phyloP scores from a whole-genome alignment of 1,140 invertebrate genomes.

The Papilio machaon region DNA sequence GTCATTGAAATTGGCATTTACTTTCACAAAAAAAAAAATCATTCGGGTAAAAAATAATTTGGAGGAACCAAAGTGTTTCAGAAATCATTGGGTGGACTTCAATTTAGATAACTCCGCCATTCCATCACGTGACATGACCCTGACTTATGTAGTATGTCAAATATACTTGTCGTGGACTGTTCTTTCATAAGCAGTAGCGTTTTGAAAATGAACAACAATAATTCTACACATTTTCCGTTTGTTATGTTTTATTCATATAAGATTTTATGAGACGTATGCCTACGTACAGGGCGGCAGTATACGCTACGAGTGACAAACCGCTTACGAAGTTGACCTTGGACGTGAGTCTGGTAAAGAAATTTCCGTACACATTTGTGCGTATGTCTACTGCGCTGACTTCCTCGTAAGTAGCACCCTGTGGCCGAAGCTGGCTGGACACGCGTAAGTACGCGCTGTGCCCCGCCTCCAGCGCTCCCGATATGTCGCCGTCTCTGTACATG shows the following conservation, averaged over 20 bases:
- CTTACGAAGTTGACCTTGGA: conserved; percentile 54
- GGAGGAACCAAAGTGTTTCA: too few relatives aligned
- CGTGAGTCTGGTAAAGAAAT: conserved; percentile 49
- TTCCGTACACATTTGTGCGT: conserved; percentile 54
- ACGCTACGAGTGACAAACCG: conserved; percentile 46
- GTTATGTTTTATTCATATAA: conserved; percentile 43
- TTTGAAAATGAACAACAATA: background rate
- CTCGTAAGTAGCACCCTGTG: conserved; percentile 70
- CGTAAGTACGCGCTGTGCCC: conserved; percentile 69
- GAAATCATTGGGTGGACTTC: too few relatives aligned
- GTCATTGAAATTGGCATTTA: too few relatives aligned
- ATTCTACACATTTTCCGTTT: conserved; percentile 4
- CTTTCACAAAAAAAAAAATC: too few relatives aligned
- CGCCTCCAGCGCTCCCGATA: conserved; percentile 68
- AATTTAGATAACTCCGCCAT: too few relatives aligned
- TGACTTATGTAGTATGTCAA: too few relatives aligned
- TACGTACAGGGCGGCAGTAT: conserved; percentile 51
- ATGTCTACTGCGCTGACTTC: conserved; percentile 54
- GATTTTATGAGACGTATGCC: conserved; percentile 53
- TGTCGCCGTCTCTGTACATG: conserved; percentile 70
- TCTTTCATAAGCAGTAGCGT: too few relatives aligned
- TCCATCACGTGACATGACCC: too few relatives aligned
- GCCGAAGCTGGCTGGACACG: conserved; percentile 65
- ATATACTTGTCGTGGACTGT: too few relatives aligned
- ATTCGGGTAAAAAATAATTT: too few relatives aligned